phyloP scores from a whole-genome alignment of 2,888 invertebrate genomes.

The Lasioglossum pauxillum region DNA sequence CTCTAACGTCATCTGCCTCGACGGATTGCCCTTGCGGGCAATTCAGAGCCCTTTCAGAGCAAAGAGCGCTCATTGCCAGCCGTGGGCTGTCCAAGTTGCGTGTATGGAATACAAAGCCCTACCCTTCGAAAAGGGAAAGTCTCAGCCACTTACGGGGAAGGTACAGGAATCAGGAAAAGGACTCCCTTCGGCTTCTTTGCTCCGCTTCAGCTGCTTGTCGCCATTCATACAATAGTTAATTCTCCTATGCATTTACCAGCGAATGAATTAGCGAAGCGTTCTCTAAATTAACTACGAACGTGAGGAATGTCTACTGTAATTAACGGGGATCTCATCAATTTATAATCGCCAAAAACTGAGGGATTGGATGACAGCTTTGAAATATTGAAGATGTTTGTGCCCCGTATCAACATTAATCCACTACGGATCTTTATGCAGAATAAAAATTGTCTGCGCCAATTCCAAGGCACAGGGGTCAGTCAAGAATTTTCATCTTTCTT shows the following conservation, averaged over 20 bases:
- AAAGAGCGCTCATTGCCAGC: not conserved
- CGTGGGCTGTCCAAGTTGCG: not conserved
- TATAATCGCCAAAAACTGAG: not conserved
- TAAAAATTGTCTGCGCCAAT: too few species aligned
- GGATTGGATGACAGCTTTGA: not conserved
- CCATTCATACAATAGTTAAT: not conserved
- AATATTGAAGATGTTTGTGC: too few species aligned
- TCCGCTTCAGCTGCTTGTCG: not conserved
- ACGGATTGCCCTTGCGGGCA: not conserved
- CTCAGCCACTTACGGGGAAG: not conserved
- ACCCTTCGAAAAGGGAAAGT: not conserved
- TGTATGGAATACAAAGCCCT: not conserved
- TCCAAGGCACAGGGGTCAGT: too few species aligned
- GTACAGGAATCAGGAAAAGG: not conserved
- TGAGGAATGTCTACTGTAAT: not conserved
- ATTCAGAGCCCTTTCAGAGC: not conserved
- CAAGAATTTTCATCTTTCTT: too few species aligned
- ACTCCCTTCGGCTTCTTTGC: not conserved
- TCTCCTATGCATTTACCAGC: not conserved
- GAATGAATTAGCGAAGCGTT: not conserved
- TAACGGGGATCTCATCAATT: not conserved
- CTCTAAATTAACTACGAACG: not conserved
- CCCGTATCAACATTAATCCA: too few species aligned
- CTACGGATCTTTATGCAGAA: too few species aligned
- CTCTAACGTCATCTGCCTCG: conserved; percentile 32